phyloP scores from a whole-genome alignment of 1,140 invertebrate species.

The Goniozus legneri region DNA sequence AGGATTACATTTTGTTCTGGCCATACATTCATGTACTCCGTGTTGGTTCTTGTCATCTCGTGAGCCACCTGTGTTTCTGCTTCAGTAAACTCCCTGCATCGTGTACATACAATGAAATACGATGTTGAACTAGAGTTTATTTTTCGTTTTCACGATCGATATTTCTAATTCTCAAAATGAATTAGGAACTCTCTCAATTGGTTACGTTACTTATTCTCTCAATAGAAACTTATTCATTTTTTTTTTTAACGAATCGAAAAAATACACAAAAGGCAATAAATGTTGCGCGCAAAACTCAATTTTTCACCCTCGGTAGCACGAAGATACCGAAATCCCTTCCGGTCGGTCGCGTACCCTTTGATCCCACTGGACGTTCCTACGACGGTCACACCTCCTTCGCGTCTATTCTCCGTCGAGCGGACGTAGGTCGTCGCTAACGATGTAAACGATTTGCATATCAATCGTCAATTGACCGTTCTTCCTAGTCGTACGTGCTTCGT shows the following conservation, averaged over 20 bases:
- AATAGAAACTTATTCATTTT: too few species aligned
- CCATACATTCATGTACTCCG: neutral
- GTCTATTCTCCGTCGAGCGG: neutral
- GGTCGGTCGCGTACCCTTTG: constrained; percentile 24
- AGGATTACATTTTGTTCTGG: neutral
- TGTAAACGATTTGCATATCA: constrained; percentile 33
- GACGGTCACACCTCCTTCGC: constrained; percentile 30
- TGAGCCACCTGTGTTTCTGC: constrained; percentile 22
- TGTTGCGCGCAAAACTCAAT: too few species aligned
- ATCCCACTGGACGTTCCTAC: constrained; percentile 16
- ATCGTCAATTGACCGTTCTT: constrained; percentile 24
- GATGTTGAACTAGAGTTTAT: constrained; percentile 24
- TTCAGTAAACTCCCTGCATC: constrained; percentile 27
- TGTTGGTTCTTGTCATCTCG: neutral
- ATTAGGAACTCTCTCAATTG: too few species aligned
- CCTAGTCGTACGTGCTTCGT: too few species aligned
- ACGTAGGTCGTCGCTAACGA: constrained; percentile 22
- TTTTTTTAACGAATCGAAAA: too few species aligned
- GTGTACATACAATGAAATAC: constrained; percentile 20
- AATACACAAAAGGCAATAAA: too few species aligned
- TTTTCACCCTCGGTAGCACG: too few species aligned
- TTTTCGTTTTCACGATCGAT: constrained; percentile 41
- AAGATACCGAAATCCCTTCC: constrained; percentile 18
- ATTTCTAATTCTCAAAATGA: too few species aligned
- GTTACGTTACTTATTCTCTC: too few species aligned